These are phyloP conservation scores for Lepas anatifera DNA, from an alignment of 2,888 invertebrate species.

Conservation along the genomic window DNA sequence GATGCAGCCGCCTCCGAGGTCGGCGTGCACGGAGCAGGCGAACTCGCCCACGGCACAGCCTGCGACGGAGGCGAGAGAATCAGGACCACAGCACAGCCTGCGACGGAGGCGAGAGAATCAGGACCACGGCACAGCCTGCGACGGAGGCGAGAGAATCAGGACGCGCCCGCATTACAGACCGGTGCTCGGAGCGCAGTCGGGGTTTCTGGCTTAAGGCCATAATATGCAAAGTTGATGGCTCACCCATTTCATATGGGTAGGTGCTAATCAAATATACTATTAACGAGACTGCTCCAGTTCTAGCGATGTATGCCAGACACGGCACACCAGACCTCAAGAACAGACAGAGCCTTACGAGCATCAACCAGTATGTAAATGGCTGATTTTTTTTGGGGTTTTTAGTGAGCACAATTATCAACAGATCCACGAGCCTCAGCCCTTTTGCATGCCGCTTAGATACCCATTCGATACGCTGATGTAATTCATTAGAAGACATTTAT, in stretches of 20 bases:
- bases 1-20: slow-evolving; percentile 50
- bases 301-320: too few relatives aligned
- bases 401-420: too few relatives aligned
- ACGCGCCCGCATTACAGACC: slow-evolving; percentile 26
- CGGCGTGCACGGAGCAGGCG: slow-evolving; percentile 51
- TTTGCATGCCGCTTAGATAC: too few relatives aligned
- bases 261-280: not conserved
- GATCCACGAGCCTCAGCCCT: too few relatives aligned
- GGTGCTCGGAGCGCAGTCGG: not conserved
- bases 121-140: slow-evolving; percentile 48
- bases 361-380: too few relatives aligned
- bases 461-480: too few relatives aligned
- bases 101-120: slow-evolving; percentile 45
- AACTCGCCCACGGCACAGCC: slow-evolving; percentile 52
- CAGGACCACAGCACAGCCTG: slow-evolving; percentile 48
- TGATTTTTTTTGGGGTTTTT: too few relatives aligned
- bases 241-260: not conserved
- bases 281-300: too few relatives aligned
- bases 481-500: too few relatives aligned
- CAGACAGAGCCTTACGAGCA: too few relatives aligned
- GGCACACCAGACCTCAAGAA: too few relatives aligned
- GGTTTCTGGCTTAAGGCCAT: not conserved
- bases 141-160: slow-evolving; percentile 44
- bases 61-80: slow-evolving; percentile 47
- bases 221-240: not conserved